Evolutionary conservation across 2,797 vertebrate species (phyloP).

Genomic region (Danio kyathit): DNA sequence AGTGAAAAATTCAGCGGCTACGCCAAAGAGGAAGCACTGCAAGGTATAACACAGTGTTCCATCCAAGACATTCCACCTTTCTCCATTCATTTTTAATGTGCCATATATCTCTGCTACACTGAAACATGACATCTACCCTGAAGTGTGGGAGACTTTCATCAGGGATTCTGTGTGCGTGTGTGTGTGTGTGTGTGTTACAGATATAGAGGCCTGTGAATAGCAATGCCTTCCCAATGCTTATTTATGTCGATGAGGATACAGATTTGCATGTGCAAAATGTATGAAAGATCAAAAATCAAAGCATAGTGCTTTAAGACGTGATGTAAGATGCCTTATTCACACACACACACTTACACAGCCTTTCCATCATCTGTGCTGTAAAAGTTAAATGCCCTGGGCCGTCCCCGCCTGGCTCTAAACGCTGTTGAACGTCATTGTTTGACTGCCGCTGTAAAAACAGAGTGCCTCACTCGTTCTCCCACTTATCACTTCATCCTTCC

Average conservation of each 20-base stretch:
- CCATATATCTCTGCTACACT: constrained; percentile 49
- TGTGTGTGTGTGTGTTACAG: constrained; percentile 15
- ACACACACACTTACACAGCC: constrained; percentile 11
- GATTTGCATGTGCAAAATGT: constrained; percentile 10
- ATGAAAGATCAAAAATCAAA: constrained; percentile 26
- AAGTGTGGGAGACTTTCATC: constrained; percentile 42
- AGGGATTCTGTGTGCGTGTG: constrained; percentile 46
- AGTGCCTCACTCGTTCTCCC: constrained; percentile 53
- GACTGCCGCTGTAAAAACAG: constrained; percentile 61
- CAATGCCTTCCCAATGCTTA: constrained; percentile 26
- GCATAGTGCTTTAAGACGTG: constrained; percentile 2
- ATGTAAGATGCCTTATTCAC: not conserved
- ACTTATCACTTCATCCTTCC: constrained; percentile 56
- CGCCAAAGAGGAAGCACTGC: constrained; percentile 14
- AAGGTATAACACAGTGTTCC: constrained; percentile 27
- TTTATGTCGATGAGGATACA: constrained; percentile 18
- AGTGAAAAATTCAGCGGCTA: constrained; percentile 26
- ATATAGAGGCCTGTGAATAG: constrained; percentile 2
- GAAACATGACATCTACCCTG: constrained; percentile 50
- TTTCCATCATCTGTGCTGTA: constrained; percentile 44
- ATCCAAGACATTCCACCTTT: constrained; percentile 36
- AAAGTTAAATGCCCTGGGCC: constrained; percentile 46
- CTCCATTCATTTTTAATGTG: constrained; percentile 56
- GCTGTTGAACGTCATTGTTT: constrained; percentile 45
- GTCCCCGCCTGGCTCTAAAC: constrained; percentile 47